Evolutionary conservation across 2,797 vertebrate genomes (phyloP).

Genomic region (Catamblyrhynchus diadema): DNA sequence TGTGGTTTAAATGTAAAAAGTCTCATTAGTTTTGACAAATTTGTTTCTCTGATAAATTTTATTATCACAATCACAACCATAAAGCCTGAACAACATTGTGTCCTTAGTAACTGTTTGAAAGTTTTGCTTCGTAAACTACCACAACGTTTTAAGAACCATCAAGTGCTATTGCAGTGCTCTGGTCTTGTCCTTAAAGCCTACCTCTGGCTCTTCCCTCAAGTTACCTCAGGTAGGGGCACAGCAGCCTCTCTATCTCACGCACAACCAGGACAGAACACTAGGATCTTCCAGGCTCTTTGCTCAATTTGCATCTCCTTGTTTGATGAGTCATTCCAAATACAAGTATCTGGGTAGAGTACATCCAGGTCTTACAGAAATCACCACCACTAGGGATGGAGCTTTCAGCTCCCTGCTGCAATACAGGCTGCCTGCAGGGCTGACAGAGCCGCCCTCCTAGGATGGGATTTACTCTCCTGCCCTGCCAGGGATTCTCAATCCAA

Average conservation of each 20-base stretch:
- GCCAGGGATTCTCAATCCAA: neutral
- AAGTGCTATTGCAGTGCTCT: neutral
- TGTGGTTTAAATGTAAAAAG: neutral
- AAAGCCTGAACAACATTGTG: neutral
- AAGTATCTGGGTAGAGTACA: neutral
- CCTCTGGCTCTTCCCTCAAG: neutral
- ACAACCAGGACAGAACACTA: neutral
- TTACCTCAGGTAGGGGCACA: neutral
- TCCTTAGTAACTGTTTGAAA: neutral
- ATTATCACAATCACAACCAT: neutral
- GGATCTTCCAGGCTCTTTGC: neutral
- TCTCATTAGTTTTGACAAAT: slow-evolving; percentile 1
- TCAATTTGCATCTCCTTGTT: neutral
- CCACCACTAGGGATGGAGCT: neutral
- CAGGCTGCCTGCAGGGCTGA: neutral
- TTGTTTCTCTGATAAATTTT: neutral
- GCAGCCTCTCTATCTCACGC: neutral
- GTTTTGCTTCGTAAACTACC: neutral
- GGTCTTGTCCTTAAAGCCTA: neutral
- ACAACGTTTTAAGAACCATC: neutral
- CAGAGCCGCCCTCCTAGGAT: neutral
- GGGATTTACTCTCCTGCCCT: slow-evolving; percentile 13
- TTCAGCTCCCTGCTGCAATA: neutral
- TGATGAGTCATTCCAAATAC: neutral
- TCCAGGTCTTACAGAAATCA: neutral